Evolutionary conservation across 2,797 vertebrate species (phyloP).

Genomic region (Tauraco hartlaubi): DNA sequence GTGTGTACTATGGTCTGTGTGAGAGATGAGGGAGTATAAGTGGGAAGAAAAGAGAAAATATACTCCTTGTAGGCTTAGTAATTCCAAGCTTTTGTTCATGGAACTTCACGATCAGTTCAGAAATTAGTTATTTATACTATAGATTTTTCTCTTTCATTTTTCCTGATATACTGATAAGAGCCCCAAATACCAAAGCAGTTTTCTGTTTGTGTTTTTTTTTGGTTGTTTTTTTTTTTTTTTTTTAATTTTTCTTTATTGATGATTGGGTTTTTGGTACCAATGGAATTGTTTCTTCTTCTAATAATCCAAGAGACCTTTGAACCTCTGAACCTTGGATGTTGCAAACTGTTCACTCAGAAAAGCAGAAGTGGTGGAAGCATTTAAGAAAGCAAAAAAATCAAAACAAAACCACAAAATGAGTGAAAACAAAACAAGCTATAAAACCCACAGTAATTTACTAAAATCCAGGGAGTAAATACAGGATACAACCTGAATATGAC

Average conservation of each 20-base stretch:
- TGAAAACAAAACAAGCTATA: background rate
- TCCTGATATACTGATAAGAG: background rate
- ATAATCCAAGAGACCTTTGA: background rate
- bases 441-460: background rate
- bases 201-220: background rate
- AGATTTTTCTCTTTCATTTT: background rate
- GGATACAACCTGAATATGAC: background rate
- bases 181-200: background rate
- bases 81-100: background rate
- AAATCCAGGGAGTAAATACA: background rate
- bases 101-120: background rate
- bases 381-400: background rate
- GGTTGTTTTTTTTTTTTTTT: background rate
- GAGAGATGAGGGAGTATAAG: background rate
- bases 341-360: background rate
- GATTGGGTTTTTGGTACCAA: rapidly evolving
- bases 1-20: background rate
- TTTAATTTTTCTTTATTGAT: no score
- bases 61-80: background rate
- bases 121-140: background rate
- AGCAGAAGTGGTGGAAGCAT: background rate
- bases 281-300: background rate
- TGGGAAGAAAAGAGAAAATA: background rate
- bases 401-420: background rate
- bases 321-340: background rate